Percentiles rank a stretch among this genome's conserved stretches.
Evolutionary conservation across 2,888 invertebrate genomes (phyloP).

Genomic region (Dryocosmus kuriphilus): DNA sequence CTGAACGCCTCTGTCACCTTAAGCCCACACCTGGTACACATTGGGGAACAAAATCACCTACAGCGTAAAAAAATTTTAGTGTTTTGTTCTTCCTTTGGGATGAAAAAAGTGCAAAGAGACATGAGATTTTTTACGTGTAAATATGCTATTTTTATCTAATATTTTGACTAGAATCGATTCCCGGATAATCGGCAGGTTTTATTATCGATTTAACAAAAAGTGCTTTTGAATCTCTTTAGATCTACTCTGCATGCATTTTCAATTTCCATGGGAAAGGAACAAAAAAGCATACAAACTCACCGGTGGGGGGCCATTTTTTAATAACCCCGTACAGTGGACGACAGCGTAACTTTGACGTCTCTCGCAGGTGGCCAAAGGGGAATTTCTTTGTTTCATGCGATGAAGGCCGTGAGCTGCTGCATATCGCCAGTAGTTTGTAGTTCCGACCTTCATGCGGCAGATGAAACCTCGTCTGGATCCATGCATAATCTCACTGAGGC

Average conservation of each 20-base stretch:
- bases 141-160: neutral
- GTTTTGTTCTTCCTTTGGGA: slow-evolving; percentile 23
- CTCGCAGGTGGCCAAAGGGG: slow-evolving; percentile 90
- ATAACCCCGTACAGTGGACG: slow-evolving; percentile 99
- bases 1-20: slow-evolving; percentile 87
- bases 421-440: slow-evolving; percentile 83
- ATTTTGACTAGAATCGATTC: neutral
- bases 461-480: slow-evolving; percentile 99
- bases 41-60: slow-evolving; percentile 77
- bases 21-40: slow-evolving; percentile 79
- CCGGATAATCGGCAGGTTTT: neutral
- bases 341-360: slow-evolving; percentile 98
- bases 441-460: slow-evolving; percentile 98
- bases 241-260: slow-evolving; percentile 27
- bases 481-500: slow-evolving; percentile 98
- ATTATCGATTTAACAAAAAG: neutral
- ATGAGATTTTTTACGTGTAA: neutral
- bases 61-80: slow-evolving; percentile 53
- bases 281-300: slow-evolving; percentile 78
- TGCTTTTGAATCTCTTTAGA: neutral
- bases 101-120: slow-evolving; percentile 9
- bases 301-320: slow-evolving; percentile 99
- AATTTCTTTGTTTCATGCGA: slow-evolving; percentile 95
- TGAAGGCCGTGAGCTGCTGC: slow-evolving; percentile 89
- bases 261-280: slow-evolving; percentile 59